Base-by-base conservation (phyloP, 2,888 invertebrate genomes). In the Mesoligia furuncula region DNA sequence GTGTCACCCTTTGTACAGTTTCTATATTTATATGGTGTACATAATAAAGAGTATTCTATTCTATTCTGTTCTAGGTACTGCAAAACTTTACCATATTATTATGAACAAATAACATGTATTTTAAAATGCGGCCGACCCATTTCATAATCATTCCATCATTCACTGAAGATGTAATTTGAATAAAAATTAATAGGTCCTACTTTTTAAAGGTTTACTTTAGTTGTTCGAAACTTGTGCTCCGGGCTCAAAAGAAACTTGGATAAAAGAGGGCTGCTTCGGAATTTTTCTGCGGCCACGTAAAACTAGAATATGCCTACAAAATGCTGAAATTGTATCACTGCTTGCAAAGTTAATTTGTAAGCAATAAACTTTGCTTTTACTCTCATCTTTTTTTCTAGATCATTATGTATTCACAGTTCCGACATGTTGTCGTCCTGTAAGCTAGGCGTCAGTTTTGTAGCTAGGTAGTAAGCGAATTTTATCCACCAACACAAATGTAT, bases 361-460 rank as follows among this genome's bases (percentile, higher is more conserved):
- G n/a, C 6, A 54, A 51, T 48, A n/a, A 45, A 24, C 31, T 57
- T 57, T 65, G 31, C 51, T 36, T 77, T 45, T 66, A 61, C 59
- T 83, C 11, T 36, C 11, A 54, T 73, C 15, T 61, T n/a, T 73
- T n/a, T 71, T 67, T 78, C 45, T 64, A 54, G 24, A 45, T 11
- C 3, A 54, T 24, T 24, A 54, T 54, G 24, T 54, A 24, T 54
- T 54, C 54, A 54, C 54, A 54, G 4, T 54, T 11, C 24, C 11
- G 4, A 54, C 54, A 24, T 9, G 20, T 24, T 24, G 54, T 24
- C 54, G 17, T 1, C 0, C 48, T 48, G 48, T 17, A 6, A 48
- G 48, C 48, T 48, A 48, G 6, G 48, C 48, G 48, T 48, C 48
- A 17, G 48, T 48, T 48, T 48, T 17, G 17, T 48, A 48, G 0